Percentiles rank a stretch among this genome's conserved stretches.
These are phyloP conservation scores for Heliconius hermathena DNA, from an alignment of 1,140 invertebrate species.

Conservation along the genomic window DNA sequence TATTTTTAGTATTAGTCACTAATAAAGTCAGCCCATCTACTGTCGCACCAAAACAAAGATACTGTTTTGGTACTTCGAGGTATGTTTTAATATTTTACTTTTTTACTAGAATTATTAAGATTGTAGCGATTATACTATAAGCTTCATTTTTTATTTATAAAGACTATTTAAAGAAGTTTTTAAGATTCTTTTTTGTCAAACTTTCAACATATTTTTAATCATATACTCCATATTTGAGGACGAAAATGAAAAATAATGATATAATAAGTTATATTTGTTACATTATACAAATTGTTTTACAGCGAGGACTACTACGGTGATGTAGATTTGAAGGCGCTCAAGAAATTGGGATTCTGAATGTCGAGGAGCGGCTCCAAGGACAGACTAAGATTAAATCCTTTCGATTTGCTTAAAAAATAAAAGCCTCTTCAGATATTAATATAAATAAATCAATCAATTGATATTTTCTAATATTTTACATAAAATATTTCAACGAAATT, in stretches of 20 bases:
- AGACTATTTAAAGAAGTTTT: too few relatives aligned
- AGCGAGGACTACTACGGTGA: constrained; percentile 93
- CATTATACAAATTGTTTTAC: constrained; percentile 63
- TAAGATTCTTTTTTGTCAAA: too few relatives aligned
- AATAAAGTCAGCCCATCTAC: constrained; percentile 41
- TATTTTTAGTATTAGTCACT: constrained; percentile 50
- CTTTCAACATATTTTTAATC: too few relatives aligned
- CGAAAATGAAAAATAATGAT: neutral
- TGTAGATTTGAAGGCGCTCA: constrained; percentile 90
- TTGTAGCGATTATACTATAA: neutral
- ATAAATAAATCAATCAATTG: neutral
- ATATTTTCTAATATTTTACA: neutral
- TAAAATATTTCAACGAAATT: neutral
- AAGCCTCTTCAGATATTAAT: constrained; percentile 50
- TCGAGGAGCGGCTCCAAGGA: constrained; percentile 73
- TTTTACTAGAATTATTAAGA: constrained; percentile 2
- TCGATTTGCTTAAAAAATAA: constrained; percentile 62
- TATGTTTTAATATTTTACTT: constrained; percentile 24
- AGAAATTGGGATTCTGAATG: constrained; percentile 88
- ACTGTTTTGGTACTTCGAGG: constrained; percentile 30
- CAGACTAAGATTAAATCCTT: constrained; percentile 75
- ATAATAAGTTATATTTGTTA: neutral
- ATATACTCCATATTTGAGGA: too few relatives aligned
- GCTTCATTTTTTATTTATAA: too few relatives aligned
- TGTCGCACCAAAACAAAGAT: constrained; percentile 27